Evolutionary conservation across 2,797 vertebrate species (phyloP), one percentile per base, ranked within the genome.

Genomic region (Rhinoraja longicauda): DNA sequence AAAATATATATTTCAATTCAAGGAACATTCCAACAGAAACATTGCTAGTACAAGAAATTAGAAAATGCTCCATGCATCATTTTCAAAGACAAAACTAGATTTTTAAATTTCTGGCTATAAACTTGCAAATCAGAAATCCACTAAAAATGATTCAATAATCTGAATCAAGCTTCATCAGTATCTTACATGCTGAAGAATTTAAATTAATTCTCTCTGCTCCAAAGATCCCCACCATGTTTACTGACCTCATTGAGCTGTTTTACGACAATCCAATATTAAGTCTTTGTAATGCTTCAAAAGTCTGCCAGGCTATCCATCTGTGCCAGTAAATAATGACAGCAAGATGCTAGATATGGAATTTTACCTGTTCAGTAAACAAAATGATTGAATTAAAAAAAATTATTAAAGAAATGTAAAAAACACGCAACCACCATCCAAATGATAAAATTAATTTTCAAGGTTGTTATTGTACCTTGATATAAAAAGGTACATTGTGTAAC

Each of bases 221-320:
- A 91, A 36, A 91, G 90, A 91, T 73, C 90, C 36, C 88, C 39
- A 32, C 62, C 36, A 91, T 73, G 90, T 73, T 91, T 91, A 91
- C 64, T 91, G 90, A 91, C 90, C 90, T 91, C 90, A 90, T 90
- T 90, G 64, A 90, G 64, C 88, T 70, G 90, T 73, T 91, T 72
- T 73, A 91, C 67, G 7, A 21, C 90, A 91, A 90, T 67, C 86
- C 86, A 90, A 67, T 32, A 90, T 91, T 91, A 90, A 39, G 32
- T 72, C 67, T 72, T 5, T 90, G 32, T 73, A 91, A 91, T 91
- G 26, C 90, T 72, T 91, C 36, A 26, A 91, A 36, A 72, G 88
- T 91, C 90, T 45, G 67, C 90, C 90, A 32, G 57, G 59, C 82
- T 86, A 86, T 64, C 82, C 82, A 73, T 91, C 67, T 91, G 90